Conservation (phyloP, 1,140 invertebrate species). For the Diorhabda sublineata region DNA sequence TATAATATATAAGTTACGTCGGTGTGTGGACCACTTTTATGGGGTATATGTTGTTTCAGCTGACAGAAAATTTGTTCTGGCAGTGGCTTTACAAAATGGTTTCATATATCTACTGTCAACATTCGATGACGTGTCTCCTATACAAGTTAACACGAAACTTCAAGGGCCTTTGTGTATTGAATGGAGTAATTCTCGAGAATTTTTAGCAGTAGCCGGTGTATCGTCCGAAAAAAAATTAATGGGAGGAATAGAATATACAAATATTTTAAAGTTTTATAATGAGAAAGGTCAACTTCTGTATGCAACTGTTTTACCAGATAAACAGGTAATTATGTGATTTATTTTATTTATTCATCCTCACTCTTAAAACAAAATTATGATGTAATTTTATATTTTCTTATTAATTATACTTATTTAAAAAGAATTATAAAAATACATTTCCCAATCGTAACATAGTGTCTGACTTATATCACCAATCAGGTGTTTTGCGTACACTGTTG, state of each 20-base stretch:
- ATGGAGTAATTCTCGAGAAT: slow-evolving; percentile 92
- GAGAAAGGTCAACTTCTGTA: slow-evolving; percentile 61
- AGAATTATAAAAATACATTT: no score
- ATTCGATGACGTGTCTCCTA: slow-evolving; percentile 88
- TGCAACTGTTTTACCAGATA: slow-evolving; percentile 59
- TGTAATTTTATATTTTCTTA: no score
- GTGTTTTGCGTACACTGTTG: no score
- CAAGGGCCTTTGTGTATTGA: slow-evolving; percentile 78
- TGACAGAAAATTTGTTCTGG: slow-evolving; percentile 70
- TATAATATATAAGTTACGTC: no score
- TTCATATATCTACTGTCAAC: slow-evolving; percentile 82
- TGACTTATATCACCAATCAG: no score
- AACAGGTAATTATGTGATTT: slow-evolving; percentile 53
- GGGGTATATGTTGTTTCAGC: slow-evolving; percentile 42
- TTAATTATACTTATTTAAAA: no score
- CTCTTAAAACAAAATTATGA: no score
- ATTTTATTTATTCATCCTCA: neutral
- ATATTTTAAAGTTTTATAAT: slow-evolving; percentile 67
- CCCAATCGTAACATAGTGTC: no score
- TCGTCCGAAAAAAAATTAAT: slow-evolving; percentile 43
- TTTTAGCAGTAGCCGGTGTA: slow-evolving; percentile 86
- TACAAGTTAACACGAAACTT: slow-evolving; percentile 76
- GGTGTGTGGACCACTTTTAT: no score
- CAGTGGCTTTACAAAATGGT: slow-evolving; percentile 84
- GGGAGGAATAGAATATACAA: slow-evolving; percentile 46